phyloP scores from a whole-genome alignment of 2,888 invertebrate species.

The Emesis furor region DNA sequence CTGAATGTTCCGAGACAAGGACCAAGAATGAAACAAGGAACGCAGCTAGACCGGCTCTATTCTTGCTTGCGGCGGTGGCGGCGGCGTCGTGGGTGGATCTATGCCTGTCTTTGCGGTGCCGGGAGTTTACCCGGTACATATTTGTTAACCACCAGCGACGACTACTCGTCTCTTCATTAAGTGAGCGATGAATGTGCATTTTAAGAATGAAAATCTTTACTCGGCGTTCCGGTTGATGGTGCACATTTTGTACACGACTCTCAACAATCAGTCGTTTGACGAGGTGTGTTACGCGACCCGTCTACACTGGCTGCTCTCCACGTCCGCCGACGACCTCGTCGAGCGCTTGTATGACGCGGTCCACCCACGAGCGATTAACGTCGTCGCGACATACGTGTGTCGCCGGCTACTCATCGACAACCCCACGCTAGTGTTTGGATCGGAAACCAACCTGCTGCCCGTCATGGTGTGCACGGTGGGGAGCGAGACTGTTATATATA shows the following conservation, averaged over 20 bases:
- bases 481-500: slow-evolving; percentile 27
- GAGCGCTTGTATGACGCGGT: slow-evolving; percentile 25
- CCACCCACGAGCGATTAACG: slow-evolving; percentile 17
- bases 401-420: slow-evolving; percentile 21
- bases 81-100: too few relatives aligned
- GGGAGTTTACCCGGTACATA: too few relatives aligned
- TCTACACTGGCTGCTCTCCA: slow-evolving; percentile 27
- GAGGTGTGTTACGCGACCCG: slow-evolving; percentile 34
- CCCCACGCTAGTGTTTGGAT: slow-evolving; percentile 29
- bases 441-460: slow-evolving; percentile 22
- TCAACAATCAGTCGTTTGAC: slow-evolving; percentile 30
- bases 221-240: slow-evolving; percentile 18
- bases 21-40: too few relatives aligned
- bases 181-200: too few relatives aligned
- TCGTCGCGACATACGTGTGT: slow-evolving; percentile 26
- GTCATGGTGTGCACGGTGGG: slow-evolving; percentile 26
- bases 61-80: too few relatives aligned
- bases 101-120: too few relatives aligned
- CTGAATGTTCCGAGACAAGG: too few relatives aligned
- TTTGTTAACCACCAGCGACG: too few relatives aligned
- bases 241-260: slow-evolving; percentile 20
- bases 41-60: too few relatives aligned
- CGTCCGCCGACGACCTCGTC: slow-evolving; percentile 13
- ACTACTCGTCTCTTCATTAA: too few relatives aligned
- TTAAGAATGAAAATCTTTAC: background rate